A percentile compares a stretch with the other conserved stretches of the same genome.
Conservation (phyloP, 2,888 invertebrate species). For the Lydus trimaculatus region DNA sequence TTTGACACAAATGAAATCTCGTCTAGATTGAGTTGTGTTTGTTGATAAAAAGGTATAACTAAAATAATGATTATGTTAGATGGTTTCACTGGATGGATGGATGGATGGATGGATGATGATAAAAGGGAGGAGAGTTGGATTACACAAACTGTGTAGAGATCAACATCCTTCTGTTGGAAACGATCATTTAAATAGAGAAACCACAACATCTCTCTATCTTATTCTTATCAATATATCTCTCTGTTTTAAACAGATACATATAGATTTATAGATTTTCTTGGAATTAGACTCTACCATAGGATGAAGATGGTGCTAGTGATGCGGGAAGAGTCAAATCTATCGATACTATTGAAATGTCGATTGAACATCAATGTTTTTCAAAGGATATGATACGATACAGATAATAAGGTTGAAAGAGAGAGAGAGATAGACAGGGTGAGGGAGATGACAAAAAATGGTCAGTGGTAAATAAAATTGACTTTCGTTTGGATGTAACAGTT, state of each 20-base stretch:
- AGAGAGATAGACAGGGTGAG: neutral
- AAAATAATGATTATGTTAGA: neutral
- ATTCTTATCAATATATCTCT: neutral
- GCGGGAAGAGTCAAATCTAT: too few species aligned
- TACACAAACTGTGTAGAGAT: neutral
- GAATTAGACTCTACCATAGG: neutral
- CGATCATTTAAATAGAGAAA: neutral
- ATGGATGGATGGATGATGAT: neutral
- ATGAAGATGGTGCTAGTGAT: neutral
- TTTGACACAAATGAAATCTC: conserved; percentile 5
- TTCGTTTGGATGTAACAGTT: neutral
- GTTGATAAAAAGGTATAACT: neutral
- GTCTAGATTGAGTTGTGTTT: neutral
- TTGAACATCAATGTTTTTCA: neutral
- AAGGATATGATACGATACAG: neutral
- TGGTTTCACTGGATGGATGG: neutral
- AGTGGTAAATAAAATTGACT: neutral
- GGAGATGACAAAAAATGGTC: neutral
- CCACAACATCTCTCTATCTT: neutral
- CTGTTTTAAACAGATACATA: neutral
- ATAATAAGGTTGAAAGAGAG: neutral
- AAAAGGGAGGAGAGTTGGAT: neutral
- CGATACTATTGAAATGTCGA: neutral
- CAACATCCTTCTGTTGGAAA: neutral
- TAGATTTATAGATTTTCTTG: neutral